Conservation (phyloP, 2,797 vertebrate species). For the Coregonus suidteri region DNA sequence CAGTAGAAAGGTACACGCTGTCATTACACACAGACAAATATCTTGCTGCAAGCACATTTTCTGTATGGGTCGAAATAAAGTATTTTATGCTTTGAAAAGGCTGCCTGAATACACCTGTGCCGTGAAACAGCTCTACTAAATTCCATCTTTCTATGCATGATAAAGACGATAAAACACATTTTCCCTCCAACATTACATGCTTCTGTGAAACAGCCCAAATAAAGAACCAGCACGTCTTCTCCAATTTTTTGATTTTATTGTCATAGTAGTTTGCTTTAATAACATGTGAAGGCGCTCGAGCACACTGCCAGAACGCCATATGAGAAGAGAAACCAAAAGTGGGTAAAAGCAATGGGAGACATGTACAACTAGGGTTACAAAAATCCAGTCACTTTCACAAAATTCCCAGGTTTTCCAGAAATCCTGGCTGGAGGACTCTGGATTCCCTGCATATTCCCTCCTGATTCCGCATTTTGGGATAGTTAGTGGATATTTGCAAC, state of each 20-base stretch:
- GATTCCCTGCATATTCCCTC: too few species aligned
- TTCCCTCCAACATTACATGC: background rate
- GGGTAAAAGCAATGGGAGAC: conserved; percentile 69
- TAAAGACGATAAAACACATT: background rate
- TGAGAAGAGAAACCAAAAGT: conserved; percentile 70
- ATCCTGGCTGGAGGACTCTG: too few species aligned
- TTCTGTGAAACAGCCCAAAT: background rate
- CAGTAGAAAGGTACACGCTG: background rate
- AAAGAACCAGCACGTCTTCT: conserved; percentile 55
- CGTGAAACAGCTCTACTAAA: too few species aligned
- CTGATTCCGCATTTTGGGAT: too few species aligned
- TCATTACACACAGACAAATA: too few species aligned
- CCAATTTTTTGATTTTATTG: conserved; percentile 97
- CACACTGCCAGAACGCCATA: conserved; percentile 77
- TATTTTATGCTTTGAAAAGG: too few species aligned
- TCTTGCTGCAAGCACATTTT: too few species aligned
- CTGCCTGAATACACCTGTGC: too few species aligned
- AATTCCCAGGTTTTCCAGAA: too few species aligned
- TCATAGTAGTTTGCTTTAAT: conserved; percentile 91
- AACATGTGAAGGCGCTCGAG: conserved; percentile 88
- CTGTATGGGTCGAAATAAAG: too few species aligned
- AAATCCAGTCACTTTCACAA: too few species aligned
- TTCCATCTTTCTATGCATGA: background rate
- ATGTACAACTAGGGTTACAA: background rate
- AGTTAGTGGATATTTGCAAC: too few species aligned